Percentiles rank a stretch among this genome's conserved stretches.
These are phyloP conservation scores for Caerostris darwini DNA, from an alignment of 1,140 invertebrate genomes.

Conservation along the genomic window DNA sequence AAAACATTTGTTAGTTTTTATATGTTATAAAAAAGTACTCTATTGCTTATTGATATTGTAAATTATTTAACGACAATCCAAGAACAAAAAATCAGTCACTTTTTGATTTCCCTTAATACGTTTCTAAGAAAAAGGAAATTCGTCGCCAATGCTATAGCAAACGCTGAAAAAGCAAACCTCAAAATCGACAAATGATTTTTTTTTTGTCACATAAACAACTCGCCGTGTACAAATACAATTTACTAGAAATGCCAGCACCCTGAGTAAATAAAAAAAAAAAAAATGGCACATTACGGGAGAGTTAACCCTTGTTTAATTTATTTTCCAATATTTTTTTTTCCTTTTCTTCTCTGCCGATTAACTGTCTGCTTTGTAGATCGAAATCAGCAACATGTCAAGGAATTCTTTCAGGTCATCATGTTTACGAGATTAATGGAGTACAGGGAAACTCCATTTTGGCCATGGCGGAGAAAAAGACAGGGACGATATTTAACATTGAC, in stretches of 20 bases:
- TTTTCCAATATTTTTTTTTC: neutral
- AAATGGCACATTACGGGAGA: neutral
- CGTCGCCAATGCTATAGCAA: too few species aligned
- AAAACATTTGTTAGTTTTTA: too few species aligned
- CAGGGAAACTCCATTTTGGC: conserved; percentile 30
- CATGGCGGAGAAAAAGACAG: neutral
- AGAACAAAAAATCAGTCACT: too few species aligned
- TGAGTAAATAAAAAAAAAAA: neutral
- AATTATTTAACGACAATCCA: too few species aligned
- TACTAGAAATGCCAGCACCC: neutral
- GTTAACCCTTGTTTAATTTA: neutral
- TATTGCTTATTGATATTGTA: too few species aligned
- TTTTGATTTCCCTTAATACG: too few species aligned
- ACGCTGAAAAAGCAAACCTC: too few species aligned
- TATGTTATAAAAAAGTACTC: too few species aligned
- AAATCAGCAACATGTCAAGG: conserved; percentile 5
- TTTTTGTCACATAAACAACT: too few species aligned
- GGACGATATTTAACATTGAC: conserved; percentile 47
- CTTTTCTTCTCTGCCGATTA: neutral
- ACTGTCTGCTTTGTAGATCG: neutral
- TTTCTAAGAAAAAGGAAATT: too few species aligned
- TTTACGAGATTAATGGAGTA: conserved; percentile 31
- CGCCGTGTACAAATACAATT: neutral
- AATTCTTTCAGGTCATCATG: neutral
- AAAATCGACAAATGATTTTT: too few species aligned